Conservation (phyloP, 2,888 invertebrate species). For the Prenolepis imparis region DNA sequence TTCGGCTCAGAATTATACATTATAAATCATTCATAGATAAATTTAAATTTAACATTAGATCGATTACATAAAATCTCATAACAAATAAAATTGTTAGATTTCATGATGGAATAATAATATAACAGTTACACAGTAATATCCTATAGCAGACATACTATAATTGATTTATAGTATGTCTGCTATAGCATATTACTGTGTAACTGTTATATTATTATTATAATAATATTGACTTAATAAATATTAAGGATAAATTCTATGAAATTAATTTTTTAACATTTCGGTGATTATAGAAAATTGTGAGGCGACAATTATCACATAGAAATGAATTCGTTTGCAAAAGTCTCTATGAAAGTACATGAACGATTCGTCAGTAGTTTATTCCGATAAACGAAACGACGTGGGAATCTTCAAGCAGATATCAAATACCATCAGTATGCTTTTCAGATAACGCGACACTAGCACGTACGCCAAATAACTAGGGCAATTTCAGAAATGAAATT, state of each 20-base stretch:
- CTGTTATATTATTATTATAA: too few relatives aligned
- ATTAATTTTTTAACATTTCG: neutral
- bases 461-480: conserved; percentile 33
- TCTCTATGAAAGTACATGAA: neutral
- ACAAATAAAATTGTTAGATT: neutral
- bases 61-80: neutral
- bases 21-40: conserved; percentile 41
- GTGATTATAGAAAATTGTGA: neutral
- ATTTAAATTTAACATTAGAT: conserved; percentile 39
- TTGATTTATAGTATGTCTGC: too few relatives aligned
- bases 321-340: neutral
- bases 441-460: conserved; percentile 12
- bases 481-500: conserved; percentile 63
- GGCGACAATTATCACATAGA: neutral
- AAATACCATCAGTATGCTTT: conserved; percentile 45
- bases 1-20: conserved; percentile 24
- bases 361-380: neutral
- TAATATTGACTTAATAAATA: neutral
- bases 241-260: neutral
- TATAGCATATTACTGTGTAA: too few relatives aligned
- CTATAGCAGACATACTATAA: neutral
- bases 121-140: neutral
- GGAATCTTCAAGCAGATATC: conserved; percentile 10
- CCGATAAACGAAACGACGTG: neutral
- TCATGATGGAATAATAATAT: neutral